Evolutionary conservation across 2,888 invertebrate genomes (phyloP).

Genomic region (Himalopsyche kuldschensis): DNA sequence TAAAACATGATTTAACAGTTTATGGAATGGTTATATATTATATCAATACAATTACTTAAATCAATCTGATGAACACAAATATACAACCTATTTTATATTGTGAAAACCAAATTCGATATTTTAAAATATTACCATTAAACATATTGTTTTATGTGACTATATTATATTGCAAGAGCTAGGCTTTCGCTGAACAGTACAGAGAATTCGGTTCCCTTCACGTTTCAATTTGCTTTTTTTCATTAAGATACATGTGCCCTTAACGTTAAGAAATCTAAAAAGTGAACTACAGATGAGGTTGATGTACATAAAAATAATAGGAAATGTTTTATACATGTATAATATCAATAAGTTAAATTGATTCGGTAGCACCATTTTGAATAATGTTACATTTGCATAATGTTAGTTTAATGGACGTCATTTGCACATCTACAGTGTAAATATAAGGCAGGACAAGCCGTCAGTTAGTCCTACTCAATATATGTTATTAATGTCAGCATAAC

Average conservation of each 20-base stretch:
- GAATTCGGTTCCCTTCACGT: background rate
- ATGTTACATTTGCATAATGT: constrained; percentile 17
- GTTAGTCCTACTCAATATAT: background rate
- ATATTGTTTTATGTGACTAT: background rate
- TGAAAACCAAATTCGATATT: background rate
- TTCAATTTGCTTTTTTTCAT: background rate
- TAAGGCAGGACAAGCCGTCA: constrained; percentile 7
- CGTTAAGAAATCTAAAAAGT: background rate
- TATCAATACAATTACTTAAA: background rate
- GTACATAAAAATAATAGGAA: constrained; percentile 20
- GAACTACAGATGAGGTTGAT: background rate
- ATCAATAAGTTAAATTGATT: constrained; percentile 22
- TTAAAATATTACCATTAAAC: background rate
- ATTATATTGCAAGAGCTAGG: background rate
- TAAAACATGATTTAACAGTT: background rate
- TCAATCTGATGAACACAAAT: background rate
- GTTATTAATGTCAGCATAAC: background rate
- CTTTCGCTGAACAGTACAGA: background rate
- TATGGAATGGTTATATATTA: background rate
- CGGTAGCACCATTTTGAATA: constrained; percentile 24
- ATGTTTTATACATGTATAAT: constrained; percentile 10
- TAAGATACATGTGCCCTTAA: constrained; percentile 1
- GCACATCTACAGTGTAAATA: background rate
- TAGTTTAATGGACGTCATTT: constrained; percentile 17
- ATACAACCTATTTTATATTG: background rate